Conservation (phyloP, 2,888 invertebrate species). For the Brachylomia viminalis region DNA sequence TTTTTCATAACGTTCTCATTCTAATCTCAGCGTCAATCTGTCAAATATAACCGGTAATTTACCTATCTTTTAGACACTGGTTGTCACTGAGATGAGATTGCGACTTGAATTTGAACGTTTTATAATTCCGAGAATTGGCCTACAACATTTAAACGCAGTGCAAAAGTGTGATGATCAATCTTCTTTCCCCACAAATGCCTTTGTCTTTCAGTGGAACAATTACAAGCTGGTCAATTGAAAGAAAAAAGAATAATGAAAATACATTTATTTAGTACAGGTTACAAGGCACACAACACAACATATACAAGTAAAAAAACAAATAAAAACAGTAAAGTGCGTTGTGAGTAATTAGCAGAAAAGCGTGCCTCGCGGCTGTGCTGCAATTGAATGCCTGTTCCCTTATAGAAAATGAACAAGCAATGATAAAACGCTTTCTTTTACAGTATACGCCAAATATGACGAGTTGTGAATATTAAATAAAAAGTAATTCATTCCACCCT, state of each 20-base stretch:
- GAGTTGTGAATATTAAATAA: not conserved
- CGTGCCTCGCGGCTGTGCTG: no score
- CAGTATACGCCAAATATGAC: not conserved
- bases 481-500: slow-evolving; percentile 15
- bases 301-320: no score
- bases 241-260: no score
- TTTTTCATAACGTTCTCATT: not conserved
- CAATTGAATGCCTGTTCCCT: no score
- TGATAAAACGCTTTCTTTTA: not conserved
- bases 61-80: not conserved
- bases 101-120: not conserved
- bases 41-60: not conserved
- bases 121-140: no score
- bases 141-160: not conserved
- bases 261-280: no score
- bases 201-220: not conserved
- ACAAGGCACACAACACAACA: no score
- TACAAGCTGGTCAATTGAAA: not conserved
- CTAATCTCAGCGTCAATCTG: not conserved
- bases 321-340: no score
- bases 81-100: no score
- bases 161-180: not conserved
- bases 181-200: not conserved
- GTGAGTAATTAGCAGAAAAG: no score
- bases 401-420: not conserved